Conservation (phyloP, 2,888 invertebrate genomes). For the Biston betularia region DNA sequence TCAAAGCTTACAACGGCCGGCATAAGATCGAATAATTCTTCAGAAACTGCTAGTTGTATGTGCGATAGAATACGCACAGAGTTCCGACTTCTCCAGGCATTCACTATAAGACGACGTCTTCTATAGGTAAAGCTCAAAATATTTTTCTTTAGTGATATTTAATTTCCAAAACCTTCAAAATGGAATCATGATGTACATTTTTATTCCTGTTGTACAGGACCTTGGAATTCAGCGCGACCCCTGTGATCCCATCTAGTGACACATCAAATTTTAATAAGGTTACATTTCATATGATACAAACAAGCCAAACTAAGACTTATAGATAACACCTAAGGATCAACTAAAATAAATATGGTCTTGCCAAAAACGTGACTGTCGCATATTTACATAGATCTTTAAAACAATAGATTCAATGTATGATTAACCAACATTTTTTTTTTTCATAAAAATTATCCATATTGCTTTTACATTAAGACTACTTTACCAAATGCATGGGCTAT, state of each 20-base stretch:
- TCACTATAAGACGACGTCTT: too few relatives aligned
- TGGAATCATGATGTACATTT: background rate
- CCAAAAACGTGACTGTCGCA: background rate
- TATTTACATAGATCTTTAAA: background rate
- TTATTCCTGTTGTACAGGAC: conserved; percentile 22
- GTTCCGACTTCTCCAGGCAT: too few relatives aligned
- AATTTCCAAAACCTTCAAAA: conserved; percentile 9
- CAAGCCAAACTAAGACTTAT: background rate
- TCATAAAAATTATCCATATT: too few relatives aligned
- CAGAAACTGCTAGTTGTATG: too few relatives aligned
- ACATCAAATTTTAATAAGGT: too few relatives aligned
- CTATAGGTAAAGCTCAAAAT: too few relatives aligned
- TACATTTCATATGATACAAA: background rate
- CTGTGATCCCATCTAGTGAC: conserved; percentile 13
- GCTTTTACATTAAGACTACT: too few relatives aligned
- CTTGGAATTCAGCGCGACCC: conserved; percentile 22
- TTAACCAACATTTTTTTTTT: too few relatives aligned
- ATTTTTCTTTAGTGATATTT: background rate
- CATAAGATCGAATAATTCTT: too few relatives aligned
- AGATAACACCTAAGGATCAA: background rate
- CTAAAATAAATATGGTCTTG: background rate
- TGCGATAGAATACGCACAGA: too few relatives aligned
- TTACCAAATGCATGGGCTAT: too few relatives aligned
- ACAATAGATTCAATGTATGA: background rate
- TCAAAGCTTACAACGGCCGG: too few relatives aligned